Evolutionary conservation across 2,113 vertebrate genomes (phyloP).

Genomic region (Pseudonaja textilis): DNA sequence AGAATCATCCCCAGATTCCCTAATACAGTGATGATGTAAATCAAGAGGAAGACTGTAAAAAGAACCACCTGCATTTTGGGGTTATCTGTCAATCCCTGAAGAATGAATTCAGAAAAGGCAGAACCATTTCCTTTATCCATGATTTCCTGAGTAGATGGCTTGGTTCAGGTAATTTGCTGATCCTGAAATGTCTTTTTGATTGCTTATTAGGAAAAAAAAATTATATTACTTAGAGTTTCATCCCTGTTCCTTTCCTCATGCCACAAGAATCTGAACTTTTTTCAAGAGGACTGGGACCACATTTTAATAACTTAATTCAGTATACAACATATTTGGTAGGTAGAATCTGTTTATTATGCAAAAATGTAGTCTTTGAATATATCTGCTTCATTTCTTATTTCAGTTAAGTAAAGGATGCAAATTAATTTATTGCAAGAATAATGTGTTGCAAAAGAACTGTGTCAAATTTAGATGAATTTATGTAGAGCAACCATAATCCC

Average conservation of each 20-base stretch:
- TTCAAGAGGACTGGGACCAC: neutral
- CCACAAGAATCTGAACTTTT: neutral
- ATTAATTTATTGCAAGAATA: too few species aligned
- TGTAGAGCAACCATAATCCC: too few species aligned
- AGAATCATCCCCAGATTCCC: neutral
- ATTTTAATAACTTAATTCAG: neutral
- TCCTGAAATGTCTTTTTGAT: neutral
- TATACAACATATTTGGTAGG: neutral
- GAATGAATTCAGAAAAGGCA: slow-evolving; percentile 47
- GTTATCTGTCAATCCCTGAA: slow-evolving; percentile 47
- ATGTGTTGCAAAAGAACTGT: too few species aligned
- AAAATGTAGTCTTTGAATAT: neutral
- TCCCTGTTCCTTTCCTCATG: neutral
- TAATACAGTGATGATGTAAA: neutral
- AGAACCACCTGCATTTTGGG: slow-evolving; percentile 9
- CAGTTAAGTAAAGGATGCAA: too few species aligned
- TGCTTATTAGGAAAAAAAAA: neutral
- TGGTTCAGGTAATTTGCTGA: neutral
- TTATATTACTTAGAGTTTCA: neutral
- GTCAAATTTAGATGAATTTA: too few species aligned
- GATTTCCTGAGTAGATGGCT: neutral
- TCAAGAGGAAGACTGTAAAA: neutral
- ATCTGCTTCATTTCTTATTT: too few species aligned
- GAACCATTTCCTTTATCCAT: neutral
- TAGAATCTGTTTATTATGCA: neutral